These are phyloP conservation scores for Sycophila sp. DNA, from an alignment of 1,140 invertebrate species.

Conservation along the genomic window DNA sequence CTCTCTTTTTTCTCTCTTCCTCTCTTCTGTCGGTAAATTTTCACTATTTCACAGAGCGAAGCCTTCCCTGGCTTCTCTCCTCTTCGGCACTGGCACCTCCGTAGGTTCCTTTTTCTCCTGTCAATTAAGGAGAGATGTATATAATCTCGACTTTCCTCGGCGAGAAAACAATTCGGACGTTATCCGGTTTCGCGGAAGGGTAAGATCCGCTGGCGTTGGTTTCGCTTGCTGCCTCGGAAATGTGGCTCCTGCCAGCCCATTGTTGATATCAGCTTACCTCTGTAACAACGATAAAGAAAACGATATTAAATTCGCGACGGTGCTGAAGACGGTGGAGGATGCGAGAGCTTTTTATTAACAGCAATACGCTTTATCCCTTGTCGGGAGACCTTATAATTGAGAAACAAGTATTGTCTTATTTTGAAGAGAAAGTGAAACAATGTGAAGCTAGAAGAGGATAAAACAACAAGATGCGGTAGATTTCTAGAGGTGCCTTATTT, in stretches of 20 bases:
- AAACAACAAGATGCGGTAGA: no score
- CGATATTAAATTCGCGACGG: constrained; percentile 1
- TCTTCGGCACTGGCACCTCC: neutral
- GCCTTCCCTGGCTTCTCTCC: neutral
- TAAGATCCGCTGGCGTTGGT: neutral
- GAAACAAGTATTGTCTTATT: no score
- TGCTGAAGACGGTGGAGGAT: no score
- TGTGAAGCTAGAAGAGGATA: no score
- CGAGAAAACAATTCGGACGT: constrained; percentile 42
- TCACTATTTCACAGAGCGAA: neutral
- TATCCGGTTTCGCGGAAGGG: constrained; percentile 36
- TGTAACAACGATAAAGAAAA: constrained; percentile 16
- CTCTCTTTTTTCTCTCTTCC: neutral
- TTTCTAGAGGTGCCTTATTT: no score
- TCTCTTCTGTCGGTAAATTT: neutral
- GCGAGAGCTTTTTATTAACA: neutral
- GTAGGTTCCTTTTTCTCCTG: neutral
- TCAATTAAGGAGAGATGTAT: neutral
- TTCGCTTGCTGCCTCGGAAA: neutral
- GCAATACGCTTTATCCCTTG: neutral
- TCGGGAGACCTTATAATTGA: no score
- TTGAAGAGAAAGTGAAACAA: no score
- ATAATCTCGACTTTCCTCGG: constrained; percentile 28
- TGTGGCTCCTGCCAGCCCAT: constrained; percentile 24
- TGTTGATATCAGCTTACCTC: constrained; percentile 31